phyloP scores from a whole-genome alignment of 2,888 invertebrate species.

The Latrodectus elegans region DNA sequence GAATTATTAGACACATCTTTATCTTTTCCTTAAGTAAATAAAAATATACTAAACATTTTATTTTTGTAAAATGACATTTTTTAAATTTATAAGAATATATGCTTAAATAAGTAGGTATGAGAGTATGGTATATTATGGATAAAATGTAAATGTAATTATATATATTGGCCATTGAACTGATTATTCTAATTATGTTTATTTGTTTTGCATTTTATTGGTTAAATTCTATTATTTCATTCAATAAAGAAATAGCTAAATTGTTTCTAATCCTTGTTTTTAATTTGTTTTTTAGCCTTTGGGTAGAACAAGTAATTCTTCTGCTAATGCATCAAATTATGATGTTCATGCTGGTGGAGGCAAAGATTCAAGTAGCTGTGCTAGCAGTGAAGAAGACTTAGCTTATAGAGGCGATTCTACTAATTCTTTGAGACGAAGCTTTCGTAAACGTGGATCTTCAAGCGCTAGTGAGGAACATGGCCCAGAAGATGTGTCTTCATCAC shows the following conservation, averaged over 20 bases:
- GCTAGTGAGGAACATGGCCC: constrained; percentile 31
- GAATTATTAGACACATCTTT: too few relatives aligned
- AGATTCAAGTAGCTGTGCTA: constrained; percentile 37
- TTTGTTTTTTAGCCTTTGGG: constrained; percentile 22
- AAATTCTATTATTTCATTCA: too few relatives aligned
- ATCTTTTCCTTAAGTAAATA: too few relatives aligned
- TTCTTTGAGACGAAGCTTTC: constrained; percentile 28
- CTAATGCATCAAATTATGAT: constrained; percentile 23
- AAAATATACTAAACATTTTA: too few relatives aligned
- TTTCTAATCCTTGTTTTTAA: not conserved
- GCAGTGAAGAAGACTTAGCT: constrained; percentile 30
- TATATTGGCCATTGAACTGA: too few relatives aligned
- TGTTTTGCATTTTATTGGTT: not conserved
- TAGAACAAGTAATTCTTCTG: not conserved
- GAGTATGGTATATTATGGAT: too few relatives aligned
- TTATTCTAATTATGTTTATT: not conserved
- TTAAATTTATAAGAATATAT: too few relatives aligned
- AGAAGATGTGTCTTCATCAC: constrained; percentile 46
- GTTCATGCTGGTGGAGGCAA: constrained; percentile 32
- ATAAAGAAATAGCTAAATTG: too few relatives aligned
- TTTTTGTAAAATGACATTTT: too few relatives aligned
- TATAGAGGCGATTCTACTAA: constrained; percentile 44
- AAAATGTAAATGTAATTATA: too few relatives aligned
- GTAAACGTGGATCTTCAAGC: constrained; percentile 49
- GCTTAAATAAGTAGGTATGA: too few relatives aligned